Evolutionary conservation across 1,140 invertebrate species (phyloP).

Genomic region (Bilobella aurantiaca): DNA sequence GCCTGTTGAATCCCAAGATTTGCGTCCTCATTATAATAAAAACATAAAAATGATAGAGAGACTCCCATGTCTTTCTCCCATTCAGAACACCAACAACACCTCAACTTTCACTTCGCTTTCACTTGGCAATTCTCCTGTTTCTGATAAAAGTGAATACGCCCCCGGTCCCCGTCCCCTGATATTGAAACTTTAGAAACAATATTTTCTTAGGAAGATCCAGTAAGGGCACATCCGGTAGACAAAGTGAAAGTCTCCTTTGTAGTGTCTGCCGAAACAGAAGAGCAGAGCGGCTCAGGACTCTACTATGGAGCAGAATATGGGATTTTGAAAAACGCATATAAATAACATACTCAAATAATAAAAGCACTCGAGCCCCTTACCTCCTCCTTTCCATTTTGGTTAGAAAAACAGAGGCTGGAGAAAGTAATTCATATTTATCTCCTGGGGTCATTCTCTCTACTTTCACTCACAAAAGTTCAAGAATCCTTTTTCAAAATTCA

Average conservation of each 20-base stretch:
- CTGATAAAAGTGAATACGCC: background rate
- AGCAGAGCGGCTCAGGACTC: background rate
- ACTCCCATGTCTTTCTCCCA: no score
- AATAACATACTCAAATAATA: slow-evolving; percentile 7
- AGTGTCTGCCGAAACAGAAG: no score
- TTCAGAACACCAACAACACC: no score
- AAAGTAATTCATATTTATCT: slow-evolving; percentile 30
- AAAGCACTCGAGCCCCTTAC: background rate
- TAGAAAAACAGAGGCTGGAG: background rate
- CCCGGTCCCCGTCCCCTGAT: background rate
- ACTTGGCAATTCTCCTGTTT: background rate
- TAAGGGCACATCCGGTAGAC: background rate
- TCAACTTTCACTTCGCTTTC: no score
- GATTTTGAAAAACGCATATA: slow-evolving; percentile 6
- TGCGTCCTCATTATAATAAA: no score
- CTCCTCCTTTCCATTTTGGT: background rate
- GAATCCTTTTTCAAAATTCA: background rate
- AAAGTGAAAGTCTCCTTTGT: background rate
- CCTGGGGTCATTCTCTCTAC: slow-evolving; percentile 19
- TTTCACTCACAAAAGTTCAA: background rate
- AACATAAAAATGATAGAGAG: no score
- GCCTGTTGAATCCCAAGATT: no score
- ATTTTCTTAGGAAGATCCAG: slow-evolving; percentile 2
- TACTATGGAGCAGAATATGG: background rate
- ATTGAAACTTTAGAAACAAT: slow-evolving; percentile 8